Evolutionary conservation across 2,113 vertebrate genomes (phyloP).

Genomic region (Upupa epops): DNA sequence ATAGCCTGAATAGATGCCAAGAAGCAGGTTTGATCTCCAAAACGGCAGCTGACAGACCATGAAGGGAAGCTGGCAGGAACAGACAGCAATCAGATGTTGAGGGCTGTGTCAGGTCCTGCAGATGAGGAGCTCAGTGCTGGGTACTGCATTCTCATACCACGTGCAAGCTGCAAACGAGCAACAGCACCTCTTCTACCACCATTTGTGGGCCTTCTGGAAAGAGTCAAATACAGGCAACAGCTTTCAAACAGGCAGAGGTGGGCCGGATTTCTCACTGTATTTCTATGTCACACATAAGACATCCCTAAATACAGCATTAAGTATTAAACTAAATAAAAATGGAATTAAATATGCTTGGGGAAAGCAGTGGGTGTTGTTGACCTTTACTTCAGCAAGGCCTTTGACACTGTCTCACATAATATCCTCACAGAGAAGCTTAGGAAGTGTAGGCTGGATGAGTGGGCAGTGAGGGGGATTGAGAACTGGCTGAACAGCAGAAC

Average conservation of each 20-base stretch:
- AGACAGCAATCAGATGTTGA: rapidly evolving
- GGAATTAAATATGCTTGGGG: too few species aligned
- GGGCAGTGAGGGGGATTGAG: too few species aligned
- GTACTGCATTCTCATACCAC: background rate
- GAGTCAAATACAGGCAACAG: background rate
- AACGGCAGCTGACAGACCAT: slow-evolving; percentile 39
- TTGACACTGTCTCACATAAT: too few species aligned
- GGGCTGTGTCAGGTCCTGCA: background rate
- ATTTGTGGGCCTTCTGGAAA: background rate
- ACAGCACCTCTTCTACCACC: background rate
- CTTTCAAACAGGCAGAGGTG: background rate
- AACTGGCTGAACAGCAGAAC: too few species aligned
- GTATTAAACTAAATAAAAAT: too few species aligned
- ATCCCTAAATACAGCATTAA: background rate
- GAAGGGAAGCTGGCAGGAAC: slow-evolving; percentile 17
- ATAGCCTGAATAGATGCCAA: slow-evolving; percentile 33
- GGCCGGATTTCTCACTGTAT: background rate
- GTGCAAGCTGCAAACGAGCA: background rate
- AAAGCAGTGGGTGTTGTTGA: too few species aligned
- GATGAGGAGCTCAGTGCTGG: background rate
- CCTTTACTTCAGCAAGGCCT: too few species aligned
- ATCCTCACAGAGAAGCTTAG: too few species aligned
- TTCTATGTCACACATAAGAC: background rate
- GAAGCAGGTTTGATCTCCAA: background rate
- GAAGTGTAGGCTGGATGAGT: too few species aligned